Percentiles rank a stretch among this genome's conserved stretches.
phyloP scores from a whole-genome alignment of 2,888 invertebrate species.

The Drosophila anceps region DNA sequence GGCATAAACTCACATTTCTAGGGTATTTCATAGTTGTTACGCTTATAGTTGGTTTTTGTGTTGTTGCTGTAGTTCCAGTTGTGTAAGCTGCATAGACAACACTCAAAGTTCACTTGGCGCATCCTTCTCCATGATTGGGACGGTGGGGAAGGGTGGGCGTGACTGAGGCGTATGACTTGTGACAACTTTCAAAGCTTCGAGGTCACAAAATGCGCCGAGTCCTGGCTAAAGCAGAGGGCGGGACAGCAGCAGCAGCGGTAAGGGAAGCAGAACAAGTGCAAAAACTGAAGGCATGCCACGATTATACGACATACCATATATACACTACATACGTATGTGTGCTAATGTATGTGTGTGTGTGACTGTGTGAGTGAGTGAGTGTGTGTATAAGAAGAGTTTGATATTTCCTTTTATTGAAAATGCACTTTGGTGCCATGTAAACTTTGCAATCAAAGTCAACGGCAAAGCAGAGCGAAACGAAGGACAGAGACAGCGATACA shows the following conservation, averaged over 20 bases:
- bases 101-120: conserved; percentile 69
- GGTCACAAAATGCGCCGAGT: conserved; percentile 70
- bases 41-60: neutral
- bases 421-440: conserved; percentile 83
- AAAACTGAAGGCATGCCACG: conserved; percentile 69
- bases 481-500: conserved; percentile 28
- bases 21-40: conserved; percentile 15
- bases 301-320: conserved; percentile 46
- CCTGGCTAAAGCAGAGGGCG: conserved; percentile 18
- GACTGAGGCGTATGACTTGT: conserved; percentile 39
- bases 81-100: conserved; percentile 47
- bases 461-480: conserved; percentile 57
- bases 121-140: conserved; percentile 22
- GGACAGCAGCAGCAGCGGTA: conserved; percentile 5
- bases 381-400: conserved; percentile 48
- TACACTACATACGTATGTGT: conserved; percentile 43
- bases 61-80: conserved; percentile 33
- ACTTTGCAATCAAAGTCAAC: conserved; percentile 82
- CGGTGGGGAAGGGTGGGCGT: neutral
- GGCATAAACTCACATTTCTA: neutral
- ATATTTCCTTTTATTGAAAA: conserved; percentile 82
- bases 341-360: conserved; percentile 16
- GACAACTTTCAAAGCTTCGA: conserved; percentile 69
- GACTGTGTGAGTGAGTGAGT: conserved; percentile 27
- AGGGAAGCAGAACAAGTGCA: conserved; percentile 68